phyloP scores from a whole-genome alignment of 2,113 vertebrate species.

The Nothoprocta perdicaria region DNA sequence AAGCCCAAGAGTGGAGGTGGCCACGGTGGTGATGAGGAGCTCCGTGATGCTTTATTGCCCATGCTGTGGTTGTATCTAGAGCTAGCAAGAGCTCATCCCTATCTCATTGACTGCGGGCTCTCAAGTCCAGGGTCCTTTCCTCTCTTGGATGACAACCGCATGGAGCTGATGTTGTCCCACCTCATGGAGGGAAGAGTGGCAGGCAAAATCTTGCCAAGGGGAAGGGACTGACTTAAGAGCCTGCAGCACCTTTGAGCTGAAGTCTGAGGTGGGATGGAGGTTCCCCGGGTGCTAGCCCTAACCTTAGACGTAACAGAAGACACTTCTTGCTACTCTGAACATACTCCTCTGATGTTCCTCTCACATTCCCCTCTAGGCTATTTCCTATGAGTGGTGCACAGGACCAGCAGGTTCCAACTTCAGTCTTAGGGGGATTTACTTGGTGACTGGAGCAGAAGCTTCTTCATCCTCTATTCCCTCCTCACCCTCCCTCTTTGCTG shows the following conservation, averaged over 20 bases:
- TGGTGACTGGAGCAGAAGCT: neutral
- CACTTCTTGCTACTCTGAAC: neutral
- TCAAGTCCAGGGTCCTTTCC: neutral
- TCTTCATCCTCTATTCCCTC: accelerated
- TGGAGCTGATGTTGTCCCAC: neutral
- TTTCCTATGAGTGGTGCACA: neutral
- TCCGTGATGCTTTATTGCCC: neutral
- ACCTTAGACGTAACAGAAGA: neutral
- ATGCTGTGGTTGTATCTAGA: neutral
- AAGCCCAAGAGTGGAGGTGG: accelerated
- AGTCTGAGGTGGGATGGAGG: neutral
- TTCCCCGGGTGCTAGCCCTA: neutral
- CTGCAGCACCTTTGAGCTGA: neutral
- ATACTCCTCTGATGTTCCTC: neutral
- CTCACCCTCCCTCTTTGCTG: neutral
- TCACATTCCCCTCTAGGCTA: neutral
- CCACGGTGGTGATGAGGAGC: neutral
- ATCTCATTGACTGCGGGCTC: neutral
- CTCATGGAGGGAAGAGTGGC: neutral
- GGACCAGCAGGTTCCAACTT: neutral
- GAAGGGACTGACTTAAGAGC: too few species aligned
- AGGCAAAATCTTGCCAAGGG: neutral
- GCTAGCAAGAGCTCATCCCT: neutral
- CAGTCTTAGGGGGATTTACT: neutral
- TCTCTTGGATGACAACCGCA: accelerated